Base-by-base conservation (phyloP, 2,797 vertebrate species). In the Falco cherrug region DNA sequence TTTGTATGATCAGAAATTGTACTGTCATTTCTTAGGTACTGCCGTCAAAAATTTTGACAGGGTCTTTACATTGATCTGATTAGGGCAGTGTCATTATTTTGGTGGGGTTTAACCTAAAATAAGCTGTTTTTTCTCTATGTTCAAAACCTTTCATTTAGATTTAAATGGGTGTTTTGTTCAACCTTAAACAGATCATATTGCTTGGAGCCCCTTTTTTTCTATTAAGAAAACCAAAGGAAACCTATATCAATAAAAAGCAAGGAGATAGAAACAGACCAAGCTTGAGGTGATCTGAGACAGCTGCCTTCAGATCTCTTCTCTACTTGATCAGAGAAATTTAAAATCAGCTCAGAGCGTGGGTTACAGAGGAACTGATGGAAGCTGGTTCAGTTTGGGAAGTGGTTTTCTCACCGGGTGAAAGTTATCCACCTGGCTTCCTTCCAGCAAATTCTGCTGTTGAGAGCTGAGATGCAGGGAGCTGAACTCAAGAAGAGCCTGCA, bases 401-500 rank as follows among this genome's bases (percentile, higher is more conserved):
- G 53, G 39, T 8, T 35, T 74, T 6, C 1, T 75, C 65, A 25
- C 0, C 1, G 2, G 28, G 29, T 57, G 16, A 73, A 24, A 51
- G 22, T 84, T 81, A 33, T 41, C 21, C 9, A 76, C 8, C 50
- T 60, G 31, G 11, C 19, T 67, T 73, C 69, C 47, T 63, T 37
- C 48, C 39, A 59, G 54, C 0, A 1, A 50, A 7, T 22, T 0
- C 56, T 43, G 29, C n/a, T 70, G n/a, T 37, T 0, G 16, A 33
- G 33, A 81, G 33, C 31, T 28, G 69, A 79, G 85, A 11, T 35
- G 33, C n/a, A 64, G 59, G 70, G 70, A 69, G n/a, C 53, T 77
- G 64, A 26, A 17, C 48, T 67, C 2, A 0, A 68, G 69, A 64
- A 31, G 8, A 81, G 6, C 47, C 24, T 75, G 61, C 22, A n/a